Evolutionary conservation across 1,140 invertebrate species (phyloP).

Genomic region (Eumeta japonica): DNA sequence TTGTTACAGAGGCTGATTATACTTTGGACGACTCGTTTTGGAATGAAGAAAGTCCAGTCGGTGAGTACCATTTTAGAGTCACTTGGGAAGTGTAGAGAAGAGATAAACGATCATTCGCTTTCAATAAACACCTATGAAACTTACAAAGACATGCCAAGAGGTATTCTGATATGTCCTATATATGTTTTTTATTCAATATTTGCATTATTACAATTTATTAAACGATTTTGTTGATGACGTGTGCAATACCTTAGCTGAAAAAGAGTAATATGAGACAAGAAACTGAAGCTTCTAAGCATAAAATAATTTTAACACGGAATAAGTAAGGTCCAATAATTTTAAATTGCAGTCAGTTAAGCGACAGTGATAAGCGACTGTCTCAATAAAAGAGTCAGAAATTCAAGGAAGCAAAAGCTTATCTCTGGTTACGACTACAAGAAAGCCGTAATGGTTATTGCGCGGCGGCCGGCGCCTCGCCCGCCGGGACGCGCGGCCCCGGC

Average conservation of each 20-base stretch:
- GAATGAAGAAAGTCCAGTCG: slow-evolving; percentile 84
- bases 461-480: no score
- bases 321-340: no score
- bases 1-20: slow-evolving; percentile 84
- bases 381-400: not conserved
- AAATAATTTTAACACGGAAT: not conserved
- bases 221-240: not conserved
- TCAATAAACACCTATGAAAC: not conserved
- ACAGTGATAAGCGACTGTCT: no score
- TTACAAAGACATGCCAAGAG: not conserved
- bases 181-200: not conserved
- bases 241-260: not conserved
- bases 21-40: slow-evolving; percentile 88
- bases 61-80: slow-evolving; percentile 60
- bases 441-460: no score
- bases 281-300: not conserved
- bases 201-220: not conserved
- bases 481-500: no score
- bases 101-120: no score
- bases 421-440: no score
- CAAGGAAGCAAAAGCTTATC: not conserved
- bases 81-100: no score
- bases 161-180: not conserved
- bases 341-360: no score
- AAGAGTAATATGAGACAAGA: not conserved